Conservation (phyloP, 2,888 invertebrate genomes). For the Biston betularia region DNA sequence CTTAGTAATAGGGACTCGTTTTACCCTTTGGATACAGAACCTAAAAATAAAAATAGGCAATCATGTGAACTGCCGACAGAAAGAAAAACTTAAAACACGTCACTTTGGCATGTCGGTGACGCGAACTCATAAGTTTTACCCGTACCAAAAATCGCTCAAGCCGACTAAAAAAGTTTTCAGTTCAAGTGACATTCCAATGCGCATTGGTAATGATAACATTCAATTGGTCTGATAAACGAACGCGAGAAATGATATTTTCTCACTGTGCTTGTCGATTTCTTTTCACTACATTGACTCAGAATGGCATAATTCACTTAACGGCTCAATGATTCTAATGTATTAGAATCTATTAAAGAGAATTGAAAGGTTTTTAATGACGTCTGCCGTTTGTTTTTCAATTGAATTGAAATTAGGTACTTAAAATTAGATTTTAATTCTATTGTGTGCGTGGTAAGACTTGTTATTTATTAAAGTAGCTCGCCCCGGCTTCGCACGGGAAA, state of each 20-base stretch:
- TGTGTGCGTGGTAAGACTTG: neutral
- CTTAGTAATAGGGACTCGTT: too few species aligned
- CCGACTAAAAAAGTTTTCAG: too few species aligned
- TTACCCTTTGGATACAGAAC: too few species aligned
- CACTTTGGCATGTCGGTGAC: too few species aligned
- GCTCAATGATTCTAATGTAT: constrained; percentile 57
- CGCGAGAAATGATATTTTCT: constrained; percentile 25
- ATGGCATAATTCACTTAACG: constrained; percentile 61
- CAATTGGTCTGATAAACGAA: constrained; percentile 53
- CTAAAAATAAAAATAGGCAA: too few species aligned
- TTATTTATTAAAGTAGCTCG: too few species aligned
- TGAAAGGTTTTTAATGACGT: constrained; percentile 41
- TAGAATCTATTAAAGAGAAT: constrained; percentile 51
- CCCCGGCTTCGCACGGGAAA: too few species aligned
- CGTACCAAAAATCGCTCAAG: too few species aligned
- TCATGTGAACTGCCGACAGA: too few species aligned
- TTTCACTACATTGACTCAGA: constrained; percentile 62
- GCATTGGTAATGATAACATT: constrained; percentile 67
- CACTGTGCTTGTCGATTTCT: constrained; percentile 46
- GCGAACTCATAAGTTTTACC: too few species aligned
- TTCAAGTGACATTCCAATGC: neutral
- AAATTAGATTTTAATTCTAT: constrained; percentile 18
- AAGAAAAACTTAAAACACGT: too few species aligned
- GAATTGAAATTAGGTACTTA: constrained; percentile 24
- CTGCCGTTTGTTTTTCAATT: constrained; percentile 29